These are phyloP conservation scores for Spinibarbus caldwelli DNA, from an alignment of 2,797 vertebrate genomes.

Conservation along the genomic window DNA sequence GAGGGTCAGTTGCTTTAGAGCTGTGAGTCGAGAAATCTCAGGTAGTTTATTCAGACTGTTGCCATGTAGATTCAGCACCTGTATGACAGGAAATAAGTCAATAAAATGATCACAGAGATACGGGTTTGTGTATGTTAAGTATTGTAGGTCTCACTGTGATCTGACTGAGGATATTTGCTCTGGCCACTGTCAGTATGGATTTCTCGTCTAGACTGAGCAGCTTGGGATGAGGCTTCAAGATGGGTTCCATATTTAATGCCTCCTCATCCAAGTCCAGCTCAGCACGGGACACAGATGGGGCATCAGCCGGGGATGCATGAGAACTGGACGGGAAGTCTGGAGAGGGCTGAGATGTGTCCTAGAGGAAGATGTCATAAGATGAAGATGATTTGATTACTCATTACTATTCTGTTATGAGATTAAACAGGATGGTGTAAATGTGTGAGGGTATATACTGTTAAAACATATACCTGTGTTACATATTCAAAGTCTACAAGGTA, in stretches of 20 bases:
- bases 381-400: neutral
- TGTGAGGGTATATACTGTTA: neutral
- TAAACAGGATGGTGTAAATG: neutral
- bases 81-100: conserved; percentile 8
- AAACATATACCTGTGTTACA: conserved; percentile 72
- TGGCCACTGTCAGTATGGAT: conserved; percentile 76
- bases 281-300: neutral
- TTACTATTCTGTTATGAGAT: neutral
- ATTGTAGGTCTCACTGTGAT: conserved; percentile 77
- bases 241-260: conserved; percentile 80
- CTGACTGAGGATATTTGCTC: conserved; percentile 81
- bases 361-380: conserved; percentile 23
- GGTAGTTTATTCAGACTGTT: conserved; percentile 83
- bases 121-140: neutral
- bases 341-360: conserved; percentile 61
- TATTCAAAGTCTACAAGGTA: conserved; percentile 85
- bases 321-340: neutral
- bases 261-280: conserved; percentile 71
- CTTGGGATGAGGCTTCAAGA: conserved; percentile 76
- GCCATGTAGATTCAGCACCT: conserved; percentile 86
- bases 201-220: conserved; percentile 80
- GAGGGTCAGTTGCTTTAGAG: conserved; percentile 79
- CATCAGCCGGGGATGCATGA: conserved; percentile 13
- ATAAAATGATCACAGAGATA: neutral
- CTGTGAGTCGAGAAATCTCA: conserved; percentile 78